Evolutionary conservation across 35 echinoderm and acorn worm species (phyloP).

Genomic region (Strongylocentrotus purpuratus): DNA sequence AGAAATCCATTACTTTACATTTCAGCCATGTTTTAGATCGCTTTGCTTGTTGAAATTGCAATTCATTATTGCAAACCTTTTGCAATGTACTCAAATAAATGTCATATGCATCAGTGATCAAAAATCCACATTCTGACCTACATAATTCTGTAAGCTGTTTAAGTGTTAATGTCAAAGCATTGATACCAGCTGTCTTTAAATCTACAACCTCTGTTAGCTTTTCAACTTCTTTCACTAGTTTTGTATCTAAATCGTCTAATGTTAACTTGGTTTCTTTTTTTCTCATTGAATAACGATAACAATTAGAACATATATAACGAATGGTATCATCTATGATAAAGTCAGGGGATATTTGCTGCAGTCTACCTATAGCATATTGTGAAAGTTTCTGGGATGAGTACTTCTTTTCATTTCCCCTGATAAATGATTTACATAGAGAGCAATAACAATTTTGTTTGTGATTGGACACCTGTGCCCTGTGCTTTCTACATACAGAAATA

Average conservation of each 20-base stretch:
- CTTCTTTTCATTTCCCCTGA: slow-evolving; percentile 43
- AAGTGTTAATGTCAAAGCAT: neutral
- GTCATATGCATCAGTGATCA: neutral
- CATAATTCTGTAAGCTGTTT: neutral
- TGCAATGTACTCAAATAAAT: slow-evolving; percentile 27
- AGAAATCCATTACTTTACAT: slow-evolving; percentile 48
- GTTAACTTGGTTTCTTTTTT: neutral
- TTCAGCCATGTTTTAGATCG: slow-evolving; percentile 29
- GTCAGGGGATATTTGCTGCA: neutral
- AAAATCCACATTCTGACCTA: slow-evolving; percentile 20
- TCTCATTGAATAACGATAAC: slow-evolving; percentile 35
- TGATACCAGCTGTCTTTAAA: neutral
- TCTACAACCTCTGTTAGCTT: slow-evolving; percentile 26
- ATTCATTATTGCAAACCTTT: slow-evolving; percentile 5
- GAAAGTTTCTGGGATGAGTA: neutral
- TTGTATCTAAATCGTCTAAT: neutral
- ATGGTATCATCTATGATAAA: neutral
- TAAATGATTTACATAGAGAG: slow-evolving; percentile 25
- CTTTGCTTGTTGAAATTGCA: slow-evolving; percentile 36
- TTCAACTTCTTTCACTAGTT: slow-evolving; percentile 21
- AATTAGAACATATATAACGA: slow-evolving; percentile 29
- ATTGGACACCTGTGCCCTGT: slow-evolving; percentile 2
- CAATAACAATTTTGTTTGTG: slow-evolving; percentile 1
- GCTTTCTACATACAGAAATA: slow-evolving; percentile 21
- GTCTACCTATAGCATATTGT: neutral